Evolutionary conservation across 2,888 invertebrate genomes (phyloP), one percentile per base, ranked within the genome.

Genomic region (Cenopis cana): DNA sequence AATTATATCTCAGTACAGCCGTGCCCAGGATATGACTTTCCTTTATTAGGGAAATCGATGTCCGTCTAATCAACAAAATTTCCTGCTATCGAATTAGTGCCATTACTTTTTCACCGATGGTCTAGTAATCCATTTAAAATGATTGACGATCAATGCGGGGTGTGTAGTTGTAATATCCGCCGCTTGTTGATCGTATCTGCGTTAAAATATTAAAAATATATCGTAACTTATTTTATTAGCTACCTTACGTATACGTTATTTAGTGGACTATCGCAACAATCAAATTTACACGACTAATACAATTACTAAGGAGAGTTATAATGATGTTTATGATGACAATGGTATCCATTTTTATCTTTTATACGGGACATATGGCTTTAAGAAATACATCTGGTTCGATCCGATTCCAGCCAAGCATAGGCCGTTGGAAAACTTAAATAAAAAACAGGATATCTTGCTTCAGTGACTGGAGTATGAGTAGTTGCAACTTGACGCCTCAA

Each of bases 111-210:
- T 66, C 66, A 41, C 54, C 54, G 46, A 41, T 65, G 20, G 17
- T 36, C 46, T 59, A 60, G 17, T 61, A 29, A 66, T 66, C 66
- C 55, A 71, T 55, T 55, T 49, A 29, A 60, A 66, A 50, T 71
- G 71, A 71, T 61, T 67, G 55, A 71, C 61, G 66, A 67, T 36
- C 20, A 38, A 18, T 61, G 50, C 12, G 49, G 71, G 66, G 55
- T 54, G 62, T 62, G 70, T 46, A 10, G 46, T 52, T 12, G 59
- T 61, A 61, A 67, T 67, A 55, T 71, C 71, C 71, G 60, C 17
- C 41, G 50, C 50, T 20, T 66, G 14, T 33, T 38, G 55, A 66
- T 59, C 29, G 18, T 9, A 46, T 65, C 57, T n/a, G 29, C 12
- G 33, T 61, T 38, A 12, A 65, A 29, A 52, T 60, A 67, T 67